These are phyloP conservation scores for Drosophila mimica DNA, from an alignment of 2,888 invertebrate species.

Conservation along the genomic window DNA sequence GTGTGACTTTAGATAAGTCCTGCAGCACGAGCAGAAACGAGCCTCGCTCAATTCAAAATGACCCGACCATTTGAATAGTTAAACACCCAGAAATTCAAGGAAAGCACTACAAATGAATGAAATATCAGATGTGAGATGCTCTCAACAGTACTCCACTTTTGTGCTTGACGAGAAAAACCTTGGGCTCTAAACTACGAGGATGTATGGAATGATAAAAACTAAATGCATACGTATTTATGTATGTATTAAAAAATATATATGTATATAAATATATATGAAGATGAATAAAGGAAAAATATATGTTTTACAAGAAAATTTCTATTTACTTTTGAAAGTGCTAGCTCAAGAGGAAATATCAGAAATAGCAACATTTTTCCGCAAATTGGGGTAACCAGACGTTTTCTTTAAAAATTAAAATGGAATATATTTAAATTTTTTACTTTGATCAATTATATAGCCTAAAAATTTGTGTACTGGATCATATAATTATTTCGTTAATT, in stretches of 20 bases:
- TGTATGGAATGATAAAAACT: neutral
- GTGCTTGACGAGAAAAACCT: neutral
- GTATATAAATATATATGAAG: neutral
- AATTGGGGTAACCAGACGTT: neutral
- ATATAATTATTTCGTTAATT: no score
- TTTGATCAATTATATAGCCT: no score
- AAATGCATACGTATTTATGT: neutral
- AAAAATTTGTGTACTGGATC: no score
- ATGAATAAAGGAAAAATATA: neutral
- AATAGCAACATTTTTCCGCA: neutral
- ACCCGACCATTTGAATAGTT: slow-evolving; percentile 49
- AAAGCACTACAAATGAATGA: slow-evolving; percentile 44
- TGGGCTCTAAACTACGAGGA: neutral
- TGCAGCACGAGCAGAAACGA: slow-evolving; percentile 14
- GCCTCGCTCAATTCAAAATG: slow-evolving; percentile 34
- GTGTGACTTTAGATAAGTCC: slow-evolving; percentile 52
- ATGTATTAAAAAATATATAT: neutral
- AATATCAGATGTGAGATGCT: slow-evolving; percentile 21
- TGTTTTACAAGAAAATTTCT: neutral
- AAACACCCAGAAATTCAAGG: slow-evolving; percentile 35
- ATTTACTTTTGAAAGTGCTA: neutral
- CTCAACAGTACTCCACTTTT: neutral
- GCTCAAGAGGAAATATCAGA: neutral
- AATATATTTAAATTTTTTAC: no score
- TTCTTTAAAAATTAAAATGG: neutral